Conservation (phyloP, 2,888 invertebrate genomes). For the Drosophila mayaguana region DNA sequence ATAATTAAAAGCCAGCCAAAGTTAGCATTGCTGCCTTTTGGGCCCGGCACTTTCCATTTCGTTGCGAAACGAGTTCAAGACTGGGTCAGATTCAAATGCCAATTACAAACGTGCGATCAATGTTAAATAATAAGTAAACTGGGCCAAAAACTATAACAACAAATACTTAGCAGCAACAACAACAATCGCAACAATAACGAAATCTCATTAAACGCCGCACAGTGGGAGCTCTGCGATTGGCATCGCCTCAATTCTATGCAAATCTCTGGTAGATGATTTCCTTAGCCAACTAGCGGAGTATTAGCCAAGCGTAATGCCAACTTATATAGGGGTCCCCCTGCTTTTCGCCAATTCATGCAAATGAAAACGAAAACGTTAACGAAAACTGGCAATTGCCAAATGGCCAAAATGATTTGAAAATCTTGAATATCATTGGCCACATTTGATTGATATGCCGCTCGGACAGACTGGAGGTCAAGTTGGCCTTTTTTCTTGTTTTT, state of each 20-base stretch:
- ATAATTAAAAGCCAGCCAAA: constrained; percentile 55
- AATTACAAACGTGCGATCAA: constrained; percentile 68
- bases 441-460: constrained; percentile 77
- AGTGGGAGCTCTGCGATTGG: constrained; percentile 64
- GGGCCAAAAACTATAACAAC: constrained; percentile 65
- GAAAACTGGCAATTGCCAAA: constrained; percentile 38
- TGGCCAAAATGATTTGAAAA: constrained; percentile 53
- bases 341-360: constrained; percentile 72
- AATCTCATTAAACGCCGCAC: constrained; percentile 75
- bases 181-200: constrained; percentile 32
- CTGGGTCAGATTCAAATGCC: constrained; percentile 66
- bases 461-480: constrained; percentile 72
- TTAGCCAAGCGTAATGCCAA: constrained; percentile 42
- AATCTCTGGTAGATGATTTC: constrained; percentile 50
- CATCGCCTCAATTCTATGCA: constrained; percentile 48
- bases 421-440: constrained; percentile 62
- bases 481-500: constrained; percentile 23
- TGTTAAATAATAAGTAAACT: constrained; percentile 76
- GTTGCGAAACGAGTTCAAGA: constrained; percentile 72
- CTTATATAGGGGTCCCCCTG: constrained; percentile 43
- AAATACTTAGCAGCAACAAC: constrained; percentile 14
- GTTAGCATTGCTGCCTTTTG: constrained; percentile 27
- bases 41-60: constrained; percentile 71
- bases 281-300: constrained; percentile 31
- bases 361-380: constrained; percentile 54